These are phyloP conservation scores for Hydropotes inermis DNA, from an alignment of 2,113 vertebrate genomes.

Conservation along the genomic window DNA sequence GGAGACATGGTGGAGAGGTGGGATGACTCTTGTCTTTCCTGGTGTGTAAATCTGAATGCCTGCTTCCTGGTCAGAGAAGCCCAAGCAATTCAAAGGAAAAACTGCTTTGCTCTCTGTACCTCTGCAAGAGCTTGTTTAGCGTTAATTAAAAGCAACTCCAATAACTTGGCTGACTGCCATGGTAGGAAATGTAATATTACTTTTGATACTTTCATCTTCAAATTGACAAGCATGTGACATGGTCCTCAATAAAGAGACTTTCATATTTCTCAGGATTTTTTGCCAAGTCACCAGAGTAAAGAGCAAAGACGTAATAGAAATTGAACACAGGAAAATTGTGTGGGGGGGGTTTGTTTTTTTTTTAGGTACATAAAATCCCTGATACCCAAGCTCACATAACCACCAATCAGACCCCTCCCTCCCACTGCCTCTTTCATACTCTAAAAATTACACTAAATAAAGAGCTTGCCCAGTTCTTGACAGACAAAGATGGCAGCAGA, in stretches of 20 bases:
- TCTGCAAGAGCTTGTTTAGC: not conserved
- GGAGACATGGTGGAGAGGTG: accelerated
- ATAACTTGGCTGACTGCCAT: not conserved
- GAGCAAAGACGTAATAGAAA: conserved; percentile 21
- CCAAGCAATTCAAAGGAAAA: not conserved
- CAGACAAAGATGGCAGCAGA: not conserved
- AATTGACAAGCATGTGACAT: conserved; percentile 21
- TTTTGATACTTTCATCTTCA: conserved; percentile 47
- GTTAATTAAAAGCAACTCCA: conserved; percentile 37
- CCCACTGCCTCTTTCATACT: not conserved
- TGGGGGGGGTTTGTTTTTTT: not conserved
- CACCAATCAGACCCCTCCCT: not conserved
- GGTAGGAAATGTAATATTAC: conserved; percentile 8
- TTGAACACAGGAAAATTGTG: not conserved
- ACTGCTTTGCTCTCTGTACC: not conserved
- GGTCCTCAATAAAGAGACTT: not conserved
- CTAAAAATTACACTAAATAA: not conserved
- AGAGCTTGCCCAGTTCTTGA: not conserved
- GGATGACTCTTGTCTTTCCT: not conserved
- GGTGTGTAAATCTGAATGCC: not conserved
- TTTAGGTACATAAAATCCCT: not conserved
- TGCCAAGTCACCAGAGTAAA: not conserved
- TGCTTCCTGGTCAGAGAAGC: not conserved
- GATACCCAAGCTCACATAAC: not conserved
- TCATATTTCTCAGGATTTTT: not conserved